Evolutionary conservation across 2,888 invertebrate species (phyloP).

Genomic region (Apamea sordens): DNA sequence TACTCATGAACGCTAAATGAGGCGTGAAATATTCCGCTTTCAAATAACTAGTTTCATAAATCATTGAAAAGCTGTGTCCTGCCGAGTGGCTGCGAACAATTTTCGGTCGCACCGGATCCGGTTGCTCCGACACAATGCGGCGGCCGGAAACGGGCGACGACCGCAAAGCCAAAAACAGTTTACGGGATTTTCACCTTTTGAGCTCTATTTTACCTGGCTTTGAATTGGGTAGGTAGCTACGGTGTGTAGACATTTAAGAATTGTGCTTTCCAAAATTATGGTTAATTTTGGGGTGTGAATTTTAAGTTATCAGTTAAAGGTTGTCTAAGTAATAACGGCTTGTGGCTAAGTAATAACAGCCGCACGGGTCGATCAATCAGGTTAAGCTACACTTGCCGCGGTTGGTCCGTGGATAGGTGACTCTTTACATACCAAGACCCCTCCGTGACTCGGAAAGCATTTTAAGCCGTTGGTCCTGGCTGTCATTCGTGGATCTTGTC

Average conservation of each 20-base stretch:
- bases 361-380: no score
- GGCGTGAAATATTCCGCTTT: slow-evolving; percentile 35
- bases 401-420: no score
- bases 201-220: not conserved
- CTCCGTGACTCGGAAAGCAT: no score
- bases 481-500: no score
- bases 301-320: not conserved
- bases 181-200: slow-evolving; percentile 25
- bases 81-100: slow-evolving; percentile 23
- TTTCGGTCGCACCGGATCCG: slow-evolving; percentile 20
- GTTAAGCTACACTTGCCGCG: no score
- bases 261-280: not conserved
- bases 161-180: slow-evolving; percentile 21
- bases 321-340: no score
- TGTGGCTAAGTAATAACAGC: no score
- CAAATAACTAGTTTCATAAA: slow-evolving; percentile 40
- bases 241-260: not conserved
- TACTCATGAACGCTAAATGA: slow-evolving; percentile 16
- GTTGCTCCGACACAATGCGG: slow-evolving; percentile 41
- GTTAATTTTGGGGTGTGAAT: not conserved
- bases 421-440: no score
- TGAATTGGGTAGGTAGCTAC: not conserved
- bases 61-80: slow-evolving; percentile 32
- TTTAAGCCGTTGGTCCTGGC: no score
- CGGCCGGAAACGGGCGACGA: slow-evolving; percentile 44